These are phyloP conservation scores for Alca torda DNA, from an alignment of 2,797 vertebrate genomes.

Conservation along the genomic window DNA sequence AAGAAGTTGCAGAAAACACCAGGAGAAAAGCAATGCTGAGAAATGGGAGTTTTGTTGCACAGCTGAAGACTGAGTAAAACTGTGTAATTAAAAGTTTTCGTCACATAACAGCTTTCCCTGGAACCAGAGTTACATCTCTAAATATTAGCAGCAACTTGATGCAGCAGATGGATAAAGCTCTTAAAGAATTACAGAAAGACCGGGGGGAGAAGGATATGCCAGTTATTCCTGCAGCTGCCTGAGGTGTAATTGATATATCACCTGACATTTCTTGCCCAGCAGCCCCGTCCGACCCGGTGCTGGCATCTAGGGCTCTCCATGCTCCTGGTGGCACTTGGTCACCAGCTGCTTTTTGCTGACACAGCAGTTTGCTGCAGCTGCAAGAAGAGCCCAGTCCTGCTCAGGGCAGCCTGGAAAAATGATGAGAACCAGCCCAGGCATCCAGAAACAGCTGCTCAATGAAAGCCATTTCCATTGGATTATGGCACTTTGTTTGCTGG, in stretches of 20 bases:
- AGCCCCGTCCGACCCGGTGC: neutral
- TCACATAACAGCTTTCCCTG: neutral
- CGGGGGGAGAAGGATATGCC: neutral
- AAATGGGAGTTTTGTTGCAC: neutral
- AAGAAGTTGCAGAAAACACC: neutral
- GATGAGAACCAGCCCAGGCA: neutral
- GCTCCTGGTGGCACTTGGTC: neutral
- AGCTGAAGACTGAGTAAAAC: neutral
- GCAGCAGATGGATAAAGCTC: neutral
- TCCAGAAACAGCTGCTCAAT: neutral
- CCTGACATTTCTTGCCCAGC: neutral
- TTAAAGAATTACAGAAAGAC: neutral
- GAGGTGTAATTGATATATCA: neutral
- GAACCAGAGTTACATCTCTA: fast-evolving
- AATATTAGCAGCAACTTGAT: neutral
- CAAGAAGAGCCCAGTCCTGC: neutral
- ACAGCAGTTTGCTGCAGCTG: neutral
- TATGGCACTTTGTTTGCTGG: neutral
- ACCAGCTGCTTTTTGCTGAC: neutral
- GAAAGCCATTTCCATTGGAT: neutral
- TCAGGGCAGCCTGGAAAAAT: neutral
- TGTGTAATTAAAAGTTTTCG: neutral
- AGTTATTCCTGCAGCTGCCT: neutral
- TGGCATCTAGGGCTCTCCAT: neutral
- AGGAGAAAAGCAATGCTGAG: neutral